Conservation (phyloP, 1,140 invertebrate genomes). For the Papilio helenus region DNA sequence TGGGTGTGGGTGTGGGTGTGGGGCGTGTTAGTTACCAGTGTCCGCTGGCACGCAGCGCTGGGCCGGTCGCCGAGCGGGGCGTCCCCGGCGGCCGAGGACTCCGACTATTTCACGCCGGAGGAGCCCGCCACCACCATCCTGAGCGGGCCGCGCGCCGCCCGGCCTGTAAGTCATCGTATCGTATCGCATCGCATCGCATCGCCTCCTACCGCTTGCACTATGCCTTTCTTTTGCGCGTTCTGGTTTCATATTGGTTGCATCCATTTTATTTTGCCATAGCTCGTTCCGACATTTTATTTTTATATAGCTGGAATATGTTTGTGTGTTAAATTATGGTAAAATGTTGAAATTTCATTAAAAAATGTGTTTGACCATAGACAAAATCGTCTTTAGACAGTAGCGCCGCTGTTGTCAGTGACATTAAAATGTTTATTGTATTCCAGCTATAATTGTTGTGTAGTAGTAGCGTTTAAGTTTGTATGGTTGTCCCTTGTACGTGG, state of each 20-base stretch:
- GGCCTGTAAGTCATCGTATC: conserved; percentile 55
- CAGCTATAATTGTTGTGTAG: conserved; percentile 6
- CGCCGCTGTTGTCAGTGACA: neutral
- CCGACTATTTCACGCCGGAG: conserved; percentile 89
- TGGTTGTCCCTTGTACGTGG: conserved; percentile 1
- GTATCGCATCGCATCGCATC: neutral
- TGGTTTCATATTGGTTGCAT: conserved; percentile 31
- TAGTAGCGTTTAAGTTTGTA: conserved; percentile 3
- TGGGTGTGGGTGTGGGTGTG: neutral
- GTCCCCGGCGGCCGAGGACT: conserved; percentile 83
- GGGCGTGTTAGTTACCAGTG: conserved; percentile 13
- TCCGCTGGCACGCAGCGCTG: conserved; percentile 53
- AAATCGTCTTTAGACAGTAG: neutral
- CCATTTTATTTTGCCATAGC: conserved; percentile 31
- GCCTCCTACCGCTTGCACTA: conserved; percentile 1
- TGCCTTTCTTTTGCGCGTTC: conserved; percentile 29
- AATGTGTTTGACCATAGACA: neutral
- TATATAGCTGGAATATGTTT: conserved; percentile 15
- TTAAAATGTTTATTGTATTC: neutral
- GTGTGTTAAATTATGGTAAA: neutral
- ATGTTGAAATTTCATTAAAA: neutral
- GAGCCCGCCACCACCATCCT: conserved; percentile 86
- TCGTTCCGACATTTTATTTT: neutral
- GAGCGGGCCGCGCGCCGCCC: conserved; percentile 75
- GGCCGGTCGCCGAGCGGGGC: conserved; percentile 47